Evolutionary conservation across 2,888 invertebrate species (phyloP).

Genomic region (Chelonus formosanus): DNA sequence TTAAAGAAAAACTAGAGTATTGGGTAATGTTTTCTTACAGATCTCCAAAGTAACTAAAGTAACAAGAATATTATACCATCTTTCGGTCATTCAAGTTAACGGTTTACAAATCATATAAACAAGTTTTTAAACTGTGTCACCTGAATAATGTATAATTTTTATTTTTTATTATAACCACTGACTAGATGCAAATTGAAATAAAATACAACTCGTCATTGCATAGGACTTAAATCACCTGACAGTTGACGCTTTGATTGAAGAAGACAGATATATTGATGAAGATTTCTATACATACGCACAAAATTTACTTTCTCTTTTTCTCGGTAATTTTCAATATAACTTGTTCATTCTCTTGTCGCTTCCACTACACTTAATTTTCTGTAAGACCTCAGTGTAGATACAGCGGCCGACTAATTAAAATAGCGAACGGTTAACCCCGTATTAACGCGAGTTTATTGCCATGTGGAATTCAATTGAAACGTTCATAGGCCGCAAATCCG

Average conservation of each 20-base stretch:
- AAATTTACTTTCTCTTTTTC: conserved; percentile 13
- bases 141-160: conserved; percentile 28
- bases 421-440: conserved; percentile 56
- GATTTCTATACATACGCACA: neutral
- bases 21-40: no score
- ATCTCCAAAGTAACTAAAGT: neutral
- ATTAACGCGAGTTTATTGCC: conserved; percentile 58
- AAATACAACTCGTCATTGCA: neutral
- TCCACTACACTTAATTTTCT: neutral
- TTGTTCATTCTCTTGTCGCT: neutral
- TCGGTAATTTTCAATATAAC: conserved; percentile 1
- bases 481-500: conserved; percentile 43
- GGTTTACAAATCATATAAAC: conserved; percentile 30
- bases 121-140: conserved; percentile 36
- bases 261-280: neutral
- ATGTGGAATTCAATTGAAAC: conserved; percentile 57
- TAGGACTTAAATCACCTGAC: neutral
- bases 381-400: conserved; percentile 5
- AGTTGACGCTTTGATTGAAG: neutral
- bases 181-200: conserved; percentile 14
- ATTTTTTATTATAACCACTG: conserved; percentile 3
- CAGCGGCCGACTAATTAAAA: conserved; percentile 57
- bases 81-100: conserved; percentile 23
- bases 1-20: no score
- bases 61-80: conserved; percentile 10